Conservation (phyloP, 92 coral and sea anemone genomes). For the Epizoanthus stellaris region DNA sequence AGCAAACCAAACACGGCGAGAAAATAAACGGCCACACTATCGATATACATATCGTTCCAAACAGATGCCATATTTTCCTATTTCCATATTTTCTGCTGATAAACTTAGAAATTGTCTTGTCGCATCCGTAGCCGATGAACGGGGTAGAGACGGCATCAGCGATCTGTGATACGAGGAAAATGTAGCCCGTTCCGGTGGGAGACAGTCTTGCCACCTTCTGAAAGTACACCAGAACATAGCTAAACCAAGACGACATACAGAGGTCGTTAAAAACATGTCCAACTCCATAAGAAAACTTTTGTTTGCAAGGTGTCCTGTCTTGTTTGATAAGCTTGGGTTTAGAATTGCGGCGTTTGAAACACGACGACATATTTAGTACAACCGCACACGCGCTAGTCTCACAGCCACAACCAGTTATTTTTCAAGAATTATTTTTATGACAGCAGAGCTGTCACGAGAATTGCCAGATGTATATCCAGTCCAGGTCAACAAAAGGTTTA, state of each 20-base stretch:
- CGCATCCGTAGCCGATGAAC: constrained; percentile 86
- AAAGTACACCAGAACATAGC: constrained; percentile 78
- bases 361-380: constrained; percentile 2
- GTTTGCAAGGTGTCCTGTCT: constrained; percentile 72
- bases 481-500: no score
- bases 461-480: not conserved
- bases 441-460: constrained; percentile 25
- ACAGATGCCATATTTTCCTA: constrained; percentile 86
- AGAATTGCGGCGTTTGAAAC: constrained; percentile 18
- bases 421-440: not conserved
- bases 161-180: constrained; percentile 79
- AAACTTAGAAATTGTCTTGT: constrained; percentile 70
- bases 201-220: constrained; percentile 80
- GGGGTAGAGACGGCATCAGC: constrained; percentile 90
- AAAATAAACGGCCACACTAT: constrained; percentile 86
- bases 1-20: constrained; percentile 77
- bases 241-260: constrained; percentile 91
- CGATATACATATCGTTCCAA: constrained; percentile 83
- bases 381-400: not conserved
- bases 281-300: constrained; percentile 81
- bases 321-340: constrained; percentile 51
- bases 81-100: constrained; percentile 76
- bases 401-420: not conserved
- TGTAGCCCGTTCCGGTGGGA: constrained; percentile 75
- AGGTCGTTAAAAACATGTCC: constrained; percentile 93